Evolutionary conservation across 30 jellyfish, hydroid and myxozoan genomes (phyloP), one percentile per base, ranked within the genome.

Genomic region (Pseudorhiza aurosa): DNA sequence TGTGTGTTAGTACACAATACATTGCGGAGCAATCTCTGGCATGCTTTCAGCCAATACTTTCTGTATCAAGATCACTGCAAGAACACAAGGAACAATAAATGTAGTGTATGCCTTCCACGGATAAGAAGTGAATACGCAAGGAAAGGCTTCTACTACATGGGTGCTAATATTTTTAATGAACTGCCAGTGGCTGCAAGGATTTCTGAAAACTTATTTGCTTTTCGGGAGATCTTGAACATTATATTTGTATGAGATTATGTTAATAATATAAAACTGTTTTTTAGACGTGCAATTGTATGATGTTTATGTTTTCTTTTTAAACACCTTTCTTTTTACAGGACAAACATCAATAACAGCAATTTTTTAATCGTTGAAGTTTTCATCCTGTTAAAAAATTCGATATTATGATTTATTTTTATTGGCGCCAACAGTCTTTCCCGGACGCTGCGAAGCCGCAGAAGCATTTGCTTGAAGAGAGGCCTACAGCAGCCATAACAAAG

Each of bases 1-100:
- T 78, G 90, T 55, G 65, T 78, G 73, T 55, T 78, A 43, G 90
- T 78, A 78, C 59, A 78, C 90, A 78, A 62, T 78, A 73, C 44
- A 82, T 74, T 78, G 37, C 90, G 44, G 74, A 75, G 58, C 88
- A 75, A 42, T 22, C 28, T 68, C 83, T 45, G 35, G 43, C 78
- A 74, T 74, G 77, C 87, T 74, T 32, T 74, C 32, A 53, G 76
- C 78, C 87, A 74, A 74, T 74, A 51, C 40, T 53, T 74, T 33
- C 14, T 30, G 30, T 51, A 74, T 74, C 75, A 74, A 74, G 64
- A 74, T 11, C 87, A 74, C 76, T 51, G 77, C 76, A 74, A 6
- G 87, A 35, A 74, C 76, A 32, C 87, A 51, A 74, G 87, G 87
- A 74, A 40, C 76, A 74, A 57, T 74, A 33, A 30, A 74, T 55